A percentile compares a stretch with the other conserved stretches of the same genome.
These are phyloP conservation scores for Odocoileus virginianus DNA, from an alignment of 2,113 vertebrate species.

Conservation along the genomic window DNA sequence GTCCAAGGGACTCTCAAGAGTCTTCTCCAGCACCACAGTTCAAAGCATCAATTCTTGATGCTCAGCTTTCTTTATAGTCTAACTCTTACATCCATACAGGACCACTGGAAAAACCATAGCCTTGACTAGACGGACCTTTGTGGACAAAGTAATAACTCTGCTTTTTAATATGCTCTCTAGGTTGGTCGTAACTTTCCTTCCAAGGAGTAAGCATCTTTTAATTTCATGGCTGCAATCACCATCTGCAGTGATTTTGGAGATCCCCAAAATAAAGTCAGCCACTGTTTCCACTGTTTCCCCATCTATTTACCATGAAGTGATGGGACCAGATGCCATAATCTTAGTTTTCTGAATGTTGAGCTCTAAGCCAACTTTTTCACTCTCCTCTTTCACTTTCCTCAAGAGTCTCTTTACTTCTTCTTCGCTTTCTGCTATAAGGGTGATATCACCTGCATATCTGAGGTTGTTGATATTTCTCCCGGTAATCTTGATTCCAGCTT, in stretches of 20 bases:
- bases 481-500: too few species aligned
- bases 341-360: background rate
- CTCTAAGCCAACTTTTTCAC: too few species aligned
- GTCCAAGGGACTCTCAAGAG: background rate
- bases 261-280: background rate
- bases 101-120: background rate
- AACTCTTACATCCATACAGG: too few species aligned
- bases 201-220: background rate
- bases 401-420: too few species aligned
- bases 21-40: background rate
- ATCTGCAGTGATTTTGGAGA: background rate
- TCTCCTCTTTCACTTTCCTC: too few species aligned
- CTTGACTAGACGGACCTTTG: background rate
- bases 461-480: too few species aligned
- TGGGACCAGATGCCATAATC: accelerated
- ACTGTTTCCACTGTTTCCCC: background rate
- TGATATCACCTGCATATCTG: too few species aligned
- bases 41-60: background rate
- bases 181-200: background rate
- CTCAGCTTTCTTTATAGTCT: background rate
- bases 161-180: background rate
- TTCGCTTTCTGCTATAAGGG: too few species aligned
- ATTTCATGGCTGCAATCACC: background rate
- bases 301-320: background rate
- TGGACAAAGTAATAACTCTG: background rate